Percentiles rank a stretch among this genome's conserved stretches.
Evolutionary conservation across 2,113 vertebrate genomes (phyloP).

Genomic region (Suricata suricatta): DNA sequence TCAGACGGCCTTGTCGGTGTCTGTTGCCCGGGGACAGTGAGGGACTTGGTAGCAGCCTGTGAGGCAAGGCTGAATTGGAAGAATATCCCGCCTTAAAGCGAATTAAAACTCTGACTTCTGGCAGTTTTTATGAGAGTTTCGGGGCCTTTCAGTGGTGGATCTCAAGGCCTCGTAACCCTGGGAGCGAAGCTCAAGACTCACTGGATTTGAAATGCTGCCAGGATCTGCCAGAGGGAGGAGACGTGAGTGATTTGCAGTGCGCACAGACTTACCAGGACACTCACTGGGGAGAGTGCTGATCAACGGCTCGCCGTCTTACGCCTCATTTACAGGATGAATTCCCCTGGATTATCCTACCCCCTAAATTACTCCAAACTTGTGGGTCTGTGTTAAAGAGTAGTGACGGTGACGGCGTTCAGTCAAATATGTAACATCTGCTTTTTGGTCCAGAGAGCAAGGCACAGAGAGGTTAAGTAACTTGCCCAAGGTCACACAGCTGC

Average conservation of each 20-base stretch:
- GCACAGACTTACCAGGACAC: neutral
- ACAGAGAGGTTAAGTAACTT: neutral
- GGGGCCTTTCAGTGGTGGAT: neutral
- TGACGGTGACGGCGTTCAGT: neutral
- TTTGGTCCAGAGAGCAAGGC: neutral
- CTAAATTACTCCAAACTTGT: neutral
- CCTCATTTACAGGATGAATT: neutral
- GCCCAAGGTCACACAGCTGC: neutral
- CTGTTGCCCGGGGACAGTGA: fast-evolving
- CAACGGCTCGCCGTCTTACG: neutral
- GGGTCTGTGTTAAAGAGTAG: neutral
- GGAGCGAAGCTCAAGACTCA: neutral
- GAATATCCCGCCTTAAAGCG: neutral
- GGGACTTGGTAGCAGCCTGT: neutral
- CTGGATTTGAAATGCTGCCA: neutral
- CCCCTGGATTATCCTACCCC: neutral
- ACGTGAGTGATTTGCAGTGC: neutral
- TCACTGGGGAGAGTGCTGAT: neutral
- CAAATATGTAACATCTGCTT: neutral
- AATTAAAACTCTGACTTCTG: neutral
- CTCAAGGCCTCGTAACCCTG: neutral
- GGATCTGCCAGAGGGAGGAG: neutral
- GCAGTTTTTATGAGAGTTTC: neutral
- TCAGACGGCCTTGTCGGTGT: fast-evolving
- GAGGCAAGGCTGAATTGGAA: neutral